Conservation (phyloP, 64 coral and sea anemone genomes). For the Astreopora myriophthalma region DNA sequence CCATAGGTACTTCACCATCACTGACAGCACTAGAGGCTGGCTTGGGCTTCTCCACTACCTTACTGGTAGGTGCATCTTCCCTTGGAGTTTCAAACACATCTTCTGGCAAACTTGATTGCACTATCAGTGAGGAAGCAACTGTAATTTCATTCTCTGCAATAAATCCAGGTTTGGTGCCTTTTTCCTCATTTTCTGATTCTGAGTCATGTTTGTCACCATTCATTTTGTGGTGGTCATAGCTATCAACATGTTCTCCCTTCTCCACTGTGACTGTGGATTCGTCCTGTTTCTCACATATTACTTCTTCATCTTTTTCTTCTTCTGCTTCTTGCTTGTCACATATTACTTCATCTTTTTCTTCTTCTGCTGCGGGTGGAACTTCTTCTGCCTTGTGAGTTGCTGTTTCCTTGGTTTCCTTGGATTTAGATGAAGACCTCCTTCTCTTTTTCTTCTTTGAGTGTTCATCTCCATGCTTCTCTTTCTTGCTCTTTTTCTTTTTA, state of each 20-base stretch:
- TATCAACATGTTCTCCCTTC: not conserved
- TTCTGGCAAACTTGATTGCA: not conserved
- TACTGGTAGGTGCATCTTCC: not conserved
- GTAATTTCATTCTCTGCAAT: not conserved
- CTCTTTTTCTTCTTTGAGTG: conserved; percentile 27
- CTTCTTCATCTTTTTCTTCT: not conserved
- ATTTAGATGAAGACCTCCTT: conserved; percentile 25
- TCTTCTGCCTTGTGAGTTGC: not conserved
- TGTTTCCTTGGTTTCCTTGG: not conserved
- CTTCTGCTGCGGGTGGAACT: not conserved
- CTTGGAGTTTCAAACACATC: not conserved
- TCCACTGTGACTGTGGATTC: conserved; percentile 1
- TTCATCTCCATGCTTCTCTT: conserved; percentile 56
- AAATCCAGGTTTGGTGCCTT: not conserved
- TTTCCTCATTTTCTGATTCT: not conserved
- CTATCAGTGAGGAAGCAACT: not conserved
- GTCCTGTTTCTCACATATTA: not conserved
- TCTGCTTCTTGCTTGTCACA: conserved; percentile 2
- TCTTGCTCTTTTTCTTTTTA: conserved; percentile 40
- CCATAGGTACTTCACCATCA: not conserved
- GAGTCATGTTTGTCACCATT: not conserved
- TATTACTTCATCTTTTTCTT: not conserved
- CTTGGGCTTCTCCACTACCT: not conserved
- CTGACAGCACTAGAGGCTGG: not conserved
- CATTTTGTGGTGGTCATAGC: not conserved